A percentile compares a stretch with the other conserved stretches of the same genome.
phyloP scores from a whole-genome alignment of 1,140 invertebrate species.

The Temnothorax curvispinosus region DNA sequence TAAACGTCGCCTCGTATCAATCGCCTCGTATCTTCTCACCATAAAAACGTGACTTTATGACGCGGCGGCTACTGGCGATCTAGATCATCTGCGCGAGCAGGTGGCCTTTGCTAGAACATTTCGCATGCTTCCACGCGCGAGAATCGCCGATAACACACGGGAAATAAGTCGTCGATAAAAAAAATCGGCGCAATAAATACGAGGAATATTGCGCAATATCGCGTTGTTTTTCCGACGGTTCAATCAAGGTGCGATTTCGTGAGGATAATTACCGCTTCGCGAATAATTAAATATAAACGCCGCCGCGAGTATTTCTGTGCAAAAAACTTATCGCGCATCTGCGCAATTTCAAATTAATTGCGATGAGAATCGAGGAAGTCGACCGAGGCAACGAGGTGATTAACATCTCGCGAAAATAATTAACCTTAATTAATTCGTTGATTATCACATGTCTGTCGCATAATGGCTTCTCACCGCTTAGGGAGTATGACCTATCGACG shows the following conservation, averaged over 20 bases:
- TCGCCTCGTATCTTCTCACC: constrained; percentile 64
- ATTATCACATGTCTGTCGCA: constrained; percentile 52
- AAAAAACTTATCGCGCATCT: constrained; percentile 48
- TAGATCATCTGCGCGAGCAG: constrained; percentile 40
- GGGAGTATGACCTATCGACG: not conserved
- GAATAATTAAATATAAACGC: constrained; percentile 47
- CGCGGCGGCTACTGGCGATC: constrained; percentile 13
- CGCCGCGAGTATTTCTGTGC: not conserved
- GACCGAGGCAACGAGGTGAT: constrained; percentile 24
- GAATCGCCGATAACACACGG: not conserved
- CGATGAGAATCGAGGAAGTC: constrained; percentile 60
- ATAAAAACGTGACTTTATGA: constrained; percentile 75
- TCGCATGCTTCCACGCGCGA: constrained; percentile 13
- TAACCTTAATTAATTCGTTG: constrained; percentile 56
- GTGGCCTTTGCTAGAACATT: constrained; percentile 16
- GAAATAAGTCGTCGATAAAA: not conserved
- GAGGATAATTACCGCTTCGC: constrained; percentile 24
- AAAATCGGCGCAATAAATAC: not conserved
- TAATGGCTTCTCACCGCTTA: constrained; percentile 54
- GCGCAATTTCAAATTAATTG: constrained; percentile 54
- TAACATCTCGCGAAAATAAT: constrained; percentile 54
- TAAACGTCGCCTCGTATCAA: constrained; percentile 47
- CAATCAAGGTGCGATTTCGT: constrained; percentile 3
- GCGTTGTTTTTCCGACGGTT: not conserved
- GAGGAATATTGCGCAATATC: not conserved